A percentile compares a stretch with the other conserved stretches of the same genome.
Evolutionary conservation across 2,113 vertebrate species (phyloP).

Genomic region (Gopherus flavomarginatus): DNA sequence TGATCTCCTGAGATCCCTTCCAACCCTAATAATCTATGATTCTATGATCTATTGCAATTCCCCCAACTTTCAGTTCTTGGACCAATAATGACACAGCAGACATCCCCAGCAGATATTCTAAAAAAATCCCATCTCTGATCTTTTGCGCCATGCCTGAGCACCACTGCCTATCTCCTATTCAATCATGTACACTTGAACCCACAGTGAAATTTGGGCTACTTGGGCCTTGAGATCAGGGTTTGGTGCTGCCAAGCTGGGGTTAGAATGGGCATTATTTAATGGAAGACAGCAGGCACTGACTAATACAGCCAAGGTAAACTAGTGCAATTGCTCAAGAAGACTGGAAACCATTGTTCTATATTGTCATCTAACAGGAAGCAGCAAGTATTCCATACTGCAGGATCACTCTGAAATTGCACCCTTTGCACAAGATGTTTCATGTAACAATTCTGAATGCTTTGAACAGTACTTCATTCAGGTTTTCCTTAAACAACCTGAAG

Average conservation of each 20-base stretch:
- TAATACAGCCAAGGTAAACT: background rate
- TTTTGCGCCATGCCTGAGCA: background rate
- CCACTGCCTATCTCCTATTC: constrained; percentile 15
- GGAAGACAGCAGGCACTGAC: background rate
- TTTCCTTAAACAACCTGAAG: background rate
- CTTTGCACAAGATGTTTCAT: background rate
- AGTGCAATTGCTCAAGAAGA: background rate
- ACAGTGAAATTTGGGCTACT: constrained; percentile 47
- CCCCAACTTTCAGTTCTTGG: background rate
- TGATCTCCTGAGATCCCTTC: too few relatives aligned
- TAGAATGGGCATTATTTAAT: background rate
- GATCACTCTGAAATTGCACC: background rate
- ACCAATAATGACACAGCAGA: background rate
- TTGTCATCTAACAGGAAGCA: background rate
- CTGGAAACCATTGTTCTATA: background rate
- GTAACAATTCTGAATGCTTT: background rate
- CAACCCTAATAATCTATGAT: too few relatives aligned
- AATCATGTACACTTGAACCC: fast-evolving
- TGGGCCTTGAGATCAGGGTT: background rate
- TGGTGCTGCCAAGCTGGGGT: background rate
- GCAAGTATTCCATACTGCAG: background rate
- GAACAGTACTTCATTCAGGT: constrained; percentile 8
- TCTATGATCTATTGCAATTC: background rate
- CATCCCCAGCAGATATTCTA: background rate
- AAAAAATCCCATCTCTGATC: background rate